Percentiles rank a stretch among this genome's conserved stretches.
These are phyloP conservation scores for Cyanocitta stelleri DNA, from an alignment of 2,113 vertebrate genomes.

Conservation along the genomic window DNA sequence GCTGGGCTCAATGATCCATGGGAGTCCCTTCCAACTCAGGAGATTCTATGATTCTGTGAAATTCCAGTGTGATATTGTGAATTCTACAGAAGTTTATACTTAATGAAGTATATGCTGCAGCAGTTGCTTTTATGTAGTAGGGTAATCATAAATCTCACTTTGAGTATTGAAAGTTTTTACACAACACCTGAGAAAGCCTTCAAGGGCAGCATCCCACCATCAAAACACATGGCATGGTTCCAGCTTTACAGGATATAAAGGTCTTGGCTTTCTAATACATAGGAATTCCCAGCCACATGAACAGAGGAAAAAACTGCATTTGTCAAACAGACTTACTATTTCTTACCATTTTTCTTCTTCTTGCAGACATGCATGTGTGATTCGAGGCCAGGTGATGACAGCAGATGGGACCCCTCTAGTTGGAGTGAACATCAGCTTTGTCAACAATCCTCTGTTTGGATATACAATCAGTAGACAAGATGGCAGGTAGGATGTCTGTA, in stretches of 20 bases:
- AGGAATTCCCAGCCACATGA: background rate
- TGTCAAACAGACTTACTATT: background rate
- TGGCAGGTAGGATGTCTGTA: constrained; percentile 80
- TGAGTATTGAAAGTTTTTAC: background rate
- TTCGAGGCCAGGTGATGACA: constrained; percentile 95
- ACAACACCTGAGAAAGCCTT: background rate
- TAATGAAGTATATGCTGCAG: background rate
- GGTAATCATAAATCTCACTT: background rate
- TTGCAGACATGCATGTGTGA: constrained; percentile 91
- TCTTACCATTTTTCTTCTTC: background rate
- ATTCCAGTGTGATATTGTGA: background rate
- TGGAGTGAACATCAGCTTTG: constrained; percentile 98
- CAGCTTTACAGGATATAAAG: background rate
- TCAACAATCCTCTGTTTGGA: constrained; percentile 87
- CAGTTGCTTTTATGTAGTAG: background rate
- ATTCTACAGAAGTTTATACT: background rate
- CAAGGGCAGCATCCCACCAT: background rate
- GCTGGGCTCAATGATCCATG: background rate
- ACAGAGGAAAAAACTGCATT: background rate
- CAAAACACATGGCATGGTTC: background rate
- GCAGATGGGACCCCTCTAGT: constrained; percentile 94
- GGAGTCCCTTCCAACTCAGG: background rate
- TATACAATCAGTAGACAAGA: constrained; percentile 96
- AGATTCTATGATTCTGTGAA: background rate
- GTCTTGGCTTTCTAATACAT: background rate